These are phyloP conservation scores for Trachelus tabidus DNA, from an alignment of 2,888 invertebrate genomes.

Conservation along the genomic window DNA sequence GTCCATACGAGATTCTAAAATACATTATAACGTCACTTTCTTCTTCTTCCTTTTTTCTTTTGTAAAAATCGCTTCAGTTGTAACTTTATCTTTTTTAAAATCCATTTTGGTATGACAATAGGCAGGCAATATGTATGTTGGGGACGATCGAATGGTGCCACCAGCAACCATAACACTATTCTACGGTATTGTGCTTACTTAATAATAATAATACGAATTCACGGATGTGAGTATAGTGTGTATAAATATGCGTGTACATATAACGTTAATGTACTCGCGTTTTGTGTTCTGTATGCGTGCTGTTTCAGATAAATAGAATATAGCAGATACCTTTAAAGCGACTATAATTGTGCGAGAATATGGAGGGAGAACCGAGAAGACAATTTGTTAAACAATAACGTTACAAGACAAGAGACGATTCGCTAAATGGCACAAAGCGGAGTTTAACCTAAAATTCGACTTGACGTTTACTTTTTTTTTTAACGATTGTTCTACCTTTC, in stretches of 20 bases:
- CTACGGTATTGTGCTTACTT: conserved; percentile 46
- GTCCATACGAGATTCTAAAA: neutral
- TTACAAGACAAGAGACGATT: neutral
- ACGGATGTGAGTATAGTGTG: neutral
- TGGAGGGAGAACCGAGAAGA: neutral
- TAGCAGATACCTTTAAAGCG: neutral
- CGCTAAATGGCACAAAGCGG: neutral
- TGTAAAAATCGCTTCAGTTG: conserved; percentile 31
- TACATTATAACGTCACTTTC: neutral
- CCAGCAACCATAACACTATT: conserved; percentile 50
- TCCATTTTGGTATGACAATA: conserved; percentile 16
- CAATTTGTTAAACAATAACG: neutral
- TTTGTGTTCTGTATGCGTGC: neutral
- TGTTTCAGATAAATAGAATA: neutral
- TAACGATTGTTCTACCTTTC: neutral
- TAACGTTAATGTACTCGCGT: neutral
- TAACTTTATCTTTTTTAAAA: conserved; percentile 25
- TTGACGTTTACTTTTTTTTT: neutral
- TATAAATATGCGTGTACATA: neutral
- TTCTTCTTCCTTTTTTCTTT: conserved; percentile 17
- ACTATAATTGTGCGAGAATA: neutral
- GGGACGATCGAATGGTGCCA: conserved; percentile 48
- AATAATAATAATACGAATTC: neutral
- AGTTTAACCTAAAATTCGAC: neutral
- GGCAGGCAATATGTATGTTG: conserved; percentile 51